phyloP scores from a whole-genome alignment of 2,797 vertebrate genomes.

The Morelia viridis region DNA sequence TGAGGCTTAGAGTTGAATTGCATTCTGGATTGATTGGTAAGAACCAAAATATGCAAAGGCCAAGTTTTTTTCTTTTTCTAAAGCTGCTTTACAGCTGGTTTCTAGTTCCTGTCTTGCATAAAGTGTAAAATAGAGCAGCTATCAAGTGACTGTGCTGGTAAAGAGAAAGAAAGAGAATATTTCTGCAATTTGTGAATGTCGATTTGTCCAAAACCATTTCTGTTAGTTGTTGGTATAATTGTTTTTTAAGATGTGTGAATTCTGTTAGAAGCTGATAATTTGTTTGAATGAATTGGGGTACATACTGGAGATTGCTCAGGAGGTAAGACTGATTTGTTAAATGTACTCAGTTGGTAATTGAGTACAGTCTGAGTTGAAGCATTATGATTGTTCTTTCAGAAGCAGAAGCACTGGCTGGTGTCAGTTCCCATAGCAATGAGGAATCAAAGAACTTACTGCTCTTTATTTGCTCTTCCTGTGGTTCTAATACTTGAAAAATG shows the following conservation, averaged over 20 bases:
- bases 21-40: neutral
- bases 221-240: neutral
- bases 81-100: neutral
- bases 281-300: neutral
- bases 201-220: neutral
- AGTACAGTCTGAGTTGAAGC: neutral
- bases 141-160: neutral
- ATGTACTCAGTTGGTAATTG: neutral
- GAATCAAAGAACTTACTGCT: neutral
- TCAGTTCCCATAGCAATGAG: neutral
- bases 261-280: neutral
- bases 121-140: neutral
- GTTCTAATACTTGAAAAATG: neutral
- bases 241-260: neutral
- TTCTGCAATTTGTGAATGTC: neutral
- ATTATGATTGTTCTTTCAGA: neutral
- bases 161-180: neutral
- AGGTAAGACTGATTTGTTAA: neutral
- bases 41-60: neutral
- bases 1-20: neutral
- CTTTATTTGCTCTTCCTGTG: too few relatives aligned
- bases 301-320: neutral
- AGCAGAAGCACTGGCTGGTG: neutral
- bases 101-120: neutral
- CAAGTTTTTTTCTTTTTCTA: neutral